A percentile compares a stretch with the other conserved stretches of the same genome.
Conservation (phyloP, 2,888 invertebrate species). For the Eupithecia tripunctaria region DNA sequence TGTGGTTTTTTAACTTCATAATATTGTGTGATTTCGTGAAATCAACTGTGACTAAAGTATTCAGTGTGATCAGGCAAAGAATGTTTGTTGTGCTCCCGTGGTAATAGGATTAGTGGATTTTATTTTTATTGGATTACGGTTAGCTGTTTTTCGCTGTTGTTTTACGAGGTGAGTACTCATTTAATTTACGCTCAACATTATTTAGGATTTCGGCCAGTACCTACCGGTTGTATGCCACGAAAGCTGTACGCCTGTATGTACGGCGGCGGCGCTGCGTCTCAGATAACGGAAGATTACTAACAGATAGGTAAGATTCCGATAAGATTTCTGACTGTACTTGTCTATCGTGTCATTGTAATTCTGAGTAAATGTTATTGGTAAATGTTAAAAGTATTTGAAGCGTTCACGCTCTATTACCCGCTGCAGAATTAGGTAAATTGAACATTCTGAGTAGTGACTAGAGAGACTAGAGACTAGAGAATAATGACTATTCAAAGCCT, state of each 20-base stretch:
- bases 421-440: slow-evolving; percentile 55
- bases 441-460: slow-evolving; percentile 67
- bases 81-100: slow-evolving; percentile 79
- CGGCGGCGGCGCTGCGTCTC: slow-evolving; percentile 51
- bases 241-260: slow-evolving; percentile 63
- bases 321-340: slow-evolving; percentile 58
- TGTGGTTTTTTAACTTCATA: slow-evolving; percentile 57
- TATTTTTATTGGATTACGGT: slow-evolving; percentile 81
- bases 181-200: slow-evolving; percentile 29
- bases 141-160: slow-evolving; percentile 72
- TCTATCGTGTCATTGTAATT: slow-evolving; percentile 1
- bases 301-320: slow-evolving; percentile 78
- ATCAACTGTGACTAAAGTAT: slow-evolving; percentile 65
- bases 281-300: slow-evolving; percentile 79
- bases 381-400: slow-evolving; percentile 14
- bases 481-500: too few relatives aligned
- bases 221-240: slow-evolving; percentile 68
- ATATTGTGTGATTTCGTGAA: slow-evolving; percentile 68
- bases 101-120: slow-evolving; percentile 81
- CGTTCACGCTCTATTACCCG: slow-evolving; percentile 64
- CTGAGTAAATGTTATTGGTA: background rate
- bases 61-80: slow-evolving; percentile 67
- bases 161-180: slow-evolving; percentile 70
- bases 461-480: too few relatives aligned
- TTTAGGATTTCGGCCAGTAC: slow-evolving; percentile 10